These are phyloP conservation scores for Formica exsecta DNA, from an alignment of 1,140 invertebrate species.

Conservation along the genomic window DNA sequence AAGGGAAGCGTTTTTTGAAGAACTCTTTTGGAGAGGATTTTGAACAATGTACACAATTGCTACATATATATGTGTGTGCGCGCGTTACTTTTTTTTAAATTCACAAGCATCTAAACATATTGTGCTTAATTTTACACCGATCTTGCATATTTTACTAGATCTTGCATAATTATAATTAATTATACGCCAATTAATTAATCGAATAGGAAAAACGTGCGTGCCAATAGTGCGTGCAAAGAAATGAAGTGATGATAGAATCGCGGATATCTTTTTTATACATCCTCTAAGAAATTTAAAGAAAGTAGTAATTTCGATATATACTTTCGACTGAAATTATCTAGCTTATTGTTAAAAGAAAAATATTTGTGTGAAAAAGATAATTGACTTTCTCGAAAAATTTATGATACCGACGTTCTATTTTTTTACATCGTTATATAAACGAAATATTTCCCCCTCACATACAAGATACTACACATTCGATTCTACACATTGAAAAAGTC, in stretches of 20 bases:
- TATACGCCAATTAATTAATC: no score
- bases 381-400: background rate
- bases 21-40: no score
- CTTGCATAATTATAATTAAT: background rate
- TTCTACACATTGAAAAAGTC: background rate
- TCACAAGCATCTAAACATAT: background rate
- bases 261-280: background rate
- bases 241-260: no score
- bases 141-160: background rate
- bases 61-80: no score
- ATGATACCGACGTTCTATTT: background rate
- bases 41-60: no score
- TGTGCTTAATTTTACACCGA: background rate
- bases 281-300: background rate
- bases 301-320: background rate
- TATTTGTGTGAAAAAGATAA: background rate
- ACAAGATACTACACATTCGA: background rate
- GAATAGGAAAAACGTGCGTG: no score
- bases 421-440: background rate
- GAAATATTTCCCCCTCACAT: background rate
- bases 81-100: background rate
- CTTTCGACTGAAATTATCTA: background rate
- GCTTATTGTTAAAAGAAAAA: background rate
- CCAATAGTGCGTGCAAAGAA: background rate
- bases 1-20: no score